phyloP scores from a whole-genome alignment of 2,888 invertebrate species.

The Hetaerina titia region DNA sequence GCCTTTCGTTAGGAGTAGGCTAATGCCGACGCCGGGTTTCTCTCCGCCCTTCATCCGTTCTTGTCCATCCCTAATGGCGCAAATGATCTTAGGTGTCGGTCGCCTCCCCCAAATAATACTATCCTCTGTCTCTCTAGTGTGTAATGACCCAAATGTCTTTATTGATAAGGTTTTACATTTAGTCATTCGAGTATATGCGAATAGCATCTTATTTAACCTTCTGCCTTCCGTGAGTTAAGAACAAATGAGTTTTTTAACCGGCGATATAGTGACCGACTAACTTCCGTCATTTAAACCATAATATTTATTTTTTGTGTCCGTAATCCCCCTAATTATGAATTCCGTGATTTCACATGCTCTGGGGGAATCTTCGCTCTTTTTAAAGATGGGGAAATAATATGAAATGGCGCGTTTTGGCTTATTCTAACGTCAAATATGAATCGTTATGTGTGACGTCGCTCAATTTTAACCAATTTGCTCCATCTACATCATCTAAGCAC shows the following conservation, averaged over 20 bases:
- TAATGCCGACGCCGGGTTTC: too few species aligned
- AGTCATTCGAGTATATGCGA: too few species aligned
- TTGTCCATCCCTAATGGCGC: too few species aligned
- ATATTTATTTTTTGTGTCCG: neutral
- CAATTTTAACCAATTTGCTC: too few species aligned
- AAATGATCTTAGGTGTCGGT: too few species aligned
- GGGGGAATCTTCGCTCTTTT: neutral
- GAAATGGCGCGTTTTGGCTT: neutral
- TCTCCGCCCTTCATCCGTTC: too few species aligned
- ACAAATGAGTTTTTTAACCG: neutral
- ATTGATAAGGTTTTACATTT: neutral
- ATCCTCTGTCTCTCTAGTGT: neutral
- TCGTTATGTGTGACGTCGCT: neutral
- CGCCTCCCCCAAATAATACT: too few species aligned
- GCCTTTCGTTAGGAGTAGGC: too few species aligned
- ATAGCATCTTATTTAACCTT: neutral
- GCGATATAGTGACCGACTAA: neutral
- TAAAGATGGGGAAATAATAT: neutral
- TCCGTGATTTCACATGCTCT: neutral
- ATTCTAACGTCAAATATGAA: neutral
- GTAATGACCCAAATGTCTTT: neutral
- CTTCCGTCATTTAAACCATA: neutral
- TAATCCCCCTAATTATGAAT: neutral
- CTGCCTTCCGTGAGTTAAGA: neutral
- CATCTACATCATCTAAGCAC: too few species aligned